Evolutionary conservation across 2,888 invertebrate species (phyloP).

Genomic region (Mimumesa dahlbomi): DNA sequence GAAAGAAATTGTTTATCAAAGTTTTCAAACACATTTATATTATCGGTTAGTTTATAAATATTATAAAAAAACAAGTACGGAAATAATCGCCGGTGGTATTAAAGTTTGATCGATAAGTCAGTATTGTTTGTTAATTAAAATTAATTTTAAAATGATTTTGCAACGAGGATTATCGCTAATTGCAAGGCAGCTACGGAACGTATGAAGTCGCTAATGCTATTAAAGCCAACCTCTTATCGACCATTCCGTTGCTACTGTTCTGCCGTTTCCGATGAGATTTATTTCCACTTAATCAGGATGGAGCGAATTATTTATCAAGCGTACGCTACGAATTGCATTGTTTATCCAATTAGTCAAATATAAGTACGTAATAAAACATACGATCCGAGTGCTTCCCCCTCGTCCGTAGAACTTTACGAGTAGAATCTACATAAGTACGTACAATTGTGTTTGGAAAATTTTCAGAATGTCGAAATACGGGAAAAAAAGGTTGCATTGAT

Average conservation of each 20-base stretch:
- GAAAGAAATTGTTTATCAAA: too few species aligned
- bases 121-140: conserved; percentile 1
- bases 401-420: not conserved
- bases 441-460: too few species aligned
- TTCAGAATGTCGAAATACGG: too few species aligned
- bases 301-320: too few species aligned
- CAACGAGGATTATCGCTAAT: not conserved
- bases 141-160: not conserved
- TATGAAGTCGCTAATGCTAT: not conserved
- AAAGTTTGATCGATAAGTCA: not conserved
- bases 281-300: not conserved
- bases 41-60: too few species aligned
- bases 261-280: not conserved
- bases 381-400: not conserved
- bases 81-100: too few species aligned
- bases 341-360: not conserved
- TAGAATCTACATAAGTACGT: not conserved
- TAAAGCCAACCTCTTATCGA: not conserved
- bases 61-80: too few species aligned
- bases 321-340: too few species aligned
- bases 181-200: not conserved
- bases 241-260: not conserved
- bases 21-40: too few species aligned
- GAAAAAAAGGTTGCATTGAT: too few species aligned
- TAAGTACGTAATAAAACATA: not conserved